These are phyloP conservation scores for Chrysina gloriosa DNA, from an alignment of 2,888 invertebrate genomes.

Conservation along the genomic window DNA sequence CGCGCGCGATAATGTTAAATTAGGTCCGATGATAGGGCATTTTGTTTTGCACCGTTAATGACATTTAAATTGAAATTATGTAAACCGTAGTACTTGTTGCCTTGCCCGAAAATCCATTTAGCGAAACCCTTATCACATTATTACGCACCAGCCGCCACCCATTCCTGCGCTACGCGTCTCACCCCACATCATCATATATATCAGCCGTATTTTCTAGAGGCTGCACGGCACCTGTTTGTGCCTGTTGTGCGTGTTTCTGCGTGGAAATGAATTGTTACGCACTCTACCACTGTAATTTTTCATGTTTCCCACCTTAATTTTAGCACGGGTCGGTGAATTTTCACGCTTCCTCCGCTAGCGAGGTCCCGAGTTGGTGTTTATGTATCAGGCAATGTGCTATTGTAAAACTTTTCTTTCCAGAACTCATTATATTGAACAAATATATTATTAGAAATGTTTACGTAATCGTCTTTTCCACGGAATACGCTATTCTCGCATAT, in stretches of 20 bases:
- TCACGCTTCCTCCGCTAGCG: not conserved
- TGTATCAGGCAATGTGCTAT: not conserved
- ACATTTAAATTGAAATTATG: constrained; percentile 40
- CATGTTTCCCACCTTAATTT: constrained; percentile 3
- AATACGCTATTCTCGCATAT: no score
- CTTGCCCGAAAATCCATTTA: constrained; percentile 36
- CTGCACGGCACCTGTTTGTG: not conserved
- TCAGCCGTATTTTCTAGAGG: not conserved
- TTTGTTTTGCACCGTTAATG: constrained; percentile 36
- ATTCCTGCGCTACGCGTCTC: not conserved
- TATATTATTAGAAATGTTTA: no score
- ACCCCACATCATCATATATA: not conserved
- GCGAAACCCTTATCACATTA: constrained; percentile 39
- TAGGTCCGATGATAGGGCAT: constrained; percentile 33
- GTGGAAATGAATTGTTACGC: not conserved
- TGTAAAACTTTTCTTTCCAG: no score
- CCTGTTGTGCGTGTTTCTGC: not conserved
- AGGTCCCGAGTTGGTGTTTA: not conserved
- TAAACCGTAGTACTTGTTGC: constrained; percentile 42
- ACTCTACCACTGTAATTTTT: not conserved
- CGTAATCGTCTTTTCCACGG: no score
- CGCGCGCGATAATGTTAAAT: constrained; percentile 25
- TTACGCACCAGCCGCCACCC: constrained; percentile 5
- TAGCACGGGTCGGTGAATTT: not conserved
- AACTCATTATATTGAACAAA: no score